These are phyloP conservation scores for Paraplagusia blochii DNA, from an alignment of 2,113 vertebrate species.

Conservation along the genomic window DNA sequence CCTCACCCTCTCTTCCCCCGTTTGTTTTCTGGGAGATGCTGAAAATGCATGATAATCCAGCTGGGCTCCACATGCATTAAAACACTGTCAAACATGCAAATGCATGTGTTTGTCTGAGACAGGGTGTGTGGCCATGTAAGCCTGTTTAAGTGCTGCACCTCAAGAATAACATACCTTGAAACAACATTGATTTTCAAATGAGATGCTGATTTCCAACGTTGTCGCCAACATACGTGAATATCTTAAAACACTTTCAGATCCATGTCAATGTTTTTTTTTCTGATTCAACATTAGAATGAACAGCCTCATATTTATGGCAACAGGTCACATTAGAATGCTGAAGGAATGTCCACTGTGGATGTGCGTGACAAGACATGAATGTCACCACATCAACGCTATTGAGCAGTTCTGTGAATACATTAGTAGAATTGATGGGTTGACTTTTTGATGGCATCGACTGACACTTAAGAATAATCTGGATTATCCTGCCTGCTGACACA, in stretches of 20 bases:
- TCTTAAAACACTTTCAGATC: too few species aligned
- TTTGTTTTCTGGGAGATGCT: slow-evolving; percentile 25
- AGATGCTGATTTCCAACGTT: not conserved
- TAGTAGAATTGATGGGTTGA: not conserved
- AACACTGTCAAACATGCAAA: slow-evolving; percentile 18
- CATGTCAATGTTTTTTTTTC: too few species aligned
- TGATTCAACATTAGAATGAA: too few species aligned
- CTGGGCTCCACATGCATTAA: slow-evolving; percentile 23
- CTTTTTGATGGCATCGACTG: not conserved
- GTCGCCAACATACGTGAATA: too few species aligned
- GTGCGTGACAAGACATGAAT: not conserved
- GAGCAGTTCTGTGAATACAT: not conserved
- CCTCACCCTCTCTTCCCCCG: slow-evolving; percentile 14
- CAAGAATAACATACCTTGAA: slow-evolving; percentile 1
- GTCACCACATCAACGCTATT: not conserved
- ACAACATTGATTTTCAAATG: slow-evolving; percentile 20
- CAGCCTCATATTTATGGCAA: too few species aligned
- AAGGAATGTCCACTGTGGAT: not conserved
- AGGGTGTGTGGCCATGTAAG: slow-evolving; percentile 17
- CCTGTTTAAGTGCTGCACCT: slow-evolving; percentile 22
- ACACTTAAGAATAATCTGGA: too few species aligned
- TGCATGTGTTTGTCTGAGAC: slow-evolving; percentile 11
- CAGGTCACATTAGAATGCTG: too few species aligned
- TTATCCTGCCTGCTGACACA: too few species aligned
- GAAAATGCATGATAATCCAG: slow-evolving; percentile 45